A percentile compares a stretch with the other conserved stretches of the same genome.
Evolutionary conservation across 2,797 vertebrate species (phyloP).

Genomic region (Phrynocephalus guinanensis): DNA sequence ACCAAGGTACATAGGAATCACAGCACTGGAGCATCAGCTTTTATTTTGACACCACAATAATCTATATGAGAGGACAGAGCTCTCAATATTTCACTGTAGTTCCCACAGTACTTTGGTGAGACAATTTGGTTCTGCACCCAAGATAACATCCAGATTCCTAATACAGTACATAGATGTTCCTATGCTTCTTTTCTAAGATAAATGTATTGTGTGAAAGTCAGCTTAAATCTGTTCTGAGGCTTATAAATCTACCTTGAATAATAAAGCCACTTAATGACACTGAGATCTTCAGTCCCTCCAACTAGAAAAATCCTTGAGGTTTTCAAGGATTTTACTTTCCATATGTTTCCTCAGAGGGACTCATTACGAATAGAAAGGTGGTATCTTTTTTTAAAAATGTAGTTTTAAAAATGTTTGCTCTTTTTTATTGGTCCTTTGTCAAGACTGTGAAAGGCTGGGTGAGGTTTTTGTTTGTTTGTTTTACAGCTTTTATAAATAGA

Average conservation of each 20-base stretch:
- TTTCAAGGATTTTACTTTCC: too few species aligned
- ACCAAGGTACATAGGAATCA: not conserved
- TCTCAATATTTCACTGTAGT: not conserved
- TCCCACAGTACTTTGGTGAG: not conserved
- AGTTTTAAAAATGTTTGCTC: not conserved
- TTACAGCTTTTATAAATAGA: not conserved
- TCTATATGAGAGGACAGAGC: not conserved
- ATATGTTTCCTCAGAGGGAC: too few species aligned
- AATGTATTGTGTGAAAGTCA: not conserved
- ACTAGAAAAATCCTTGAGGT: too few species aligned
- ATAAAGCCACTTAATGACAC: not conserved
- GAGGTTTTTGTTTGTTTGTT: not conserved
- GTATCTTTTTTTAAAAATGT: too few species aligned
- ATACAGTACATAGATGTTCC: not conserved
- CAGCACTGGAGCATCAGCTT: not conserved
- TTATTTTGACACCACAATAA: not conserved
- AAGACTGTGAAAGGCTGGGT: not conserved
- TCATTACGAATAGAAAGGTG: too few species aligned
- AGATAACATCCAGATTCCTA: not conserved
- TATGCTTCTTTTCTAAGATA: not conserved
- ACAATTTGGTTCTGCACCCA: not conserved
- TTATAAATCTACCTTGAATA: not conserved
- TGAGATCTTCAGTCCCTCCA: too few species aligned
- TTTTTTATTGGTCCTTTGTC: not conserved
- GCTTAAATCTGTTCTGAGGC: not conserved